Conservation (phyloP, 2,888 invertebrate species). For the Labia minor region DNA sequence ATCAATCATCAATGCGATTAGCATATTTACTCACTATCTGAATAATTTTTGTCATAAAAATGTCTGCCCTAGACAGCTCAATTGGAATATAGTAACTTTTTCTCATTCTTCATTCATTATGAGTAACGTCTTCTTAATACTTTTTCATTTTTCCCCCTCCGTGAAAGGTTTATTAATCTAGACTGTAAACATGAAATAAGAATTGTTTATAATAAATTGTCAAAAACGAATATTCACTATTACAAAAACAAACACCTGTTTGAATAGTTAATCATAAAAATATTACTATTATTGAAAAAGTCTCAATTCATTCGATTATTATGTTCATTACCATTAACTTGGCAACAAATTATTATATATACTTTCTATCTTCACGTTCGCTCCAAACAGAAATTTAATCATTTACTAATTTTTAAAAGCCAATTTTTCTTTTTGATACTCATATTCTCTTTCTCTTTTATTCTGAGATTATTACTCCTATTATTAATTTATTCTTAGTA, state of each 20-base stretch:
- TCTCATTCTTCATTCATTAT: constrained; percentile 5
- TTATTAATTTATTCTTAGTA: neutral
- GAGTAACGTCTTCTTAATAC: neutral
- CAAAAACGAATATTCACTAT: too few relatives aligned
- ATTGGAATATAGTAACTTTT: constrained; percentile 4
- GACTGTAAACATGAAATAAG: too few relatives aligned
- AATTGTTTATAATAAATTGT: neutral
- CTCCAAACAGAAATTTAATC: too few relatives aligned
- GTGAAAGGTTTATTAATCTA: neutral
- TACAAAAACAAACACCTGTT: neutral
- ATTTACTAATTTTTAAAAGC: too few relatives aligned
- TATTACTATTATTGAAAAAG: too few relatives aligned
- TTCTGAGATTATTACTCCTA: too few relatives aligned
- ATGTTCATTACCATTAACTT: too few relatives aligned
- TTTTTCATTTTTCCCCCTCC: neutral
- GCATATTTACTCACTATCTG: constrained; percentile 13
- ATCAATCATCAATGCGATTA: constrained; percentile 4
- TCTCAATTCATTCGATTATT: too few relatives aligned
- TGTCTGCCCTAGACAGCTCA: neutral
- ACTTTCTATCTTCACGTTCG: too few relatives aligned
- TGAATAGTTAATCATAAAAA: neutral
- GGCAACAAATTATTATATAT: too few relatives aligned
- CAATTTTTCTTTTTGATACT: too few relatives aligned
- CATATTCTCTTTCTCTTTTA: too few relatives aligned
- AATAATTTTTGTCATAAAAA: neutral